Percentiles rank a stretch among this genome's conserved stretches.
phyloP scores from a whole-genome alignment of 2,113 vertebrate species.

The Orientallactaga bullata region DNA sequence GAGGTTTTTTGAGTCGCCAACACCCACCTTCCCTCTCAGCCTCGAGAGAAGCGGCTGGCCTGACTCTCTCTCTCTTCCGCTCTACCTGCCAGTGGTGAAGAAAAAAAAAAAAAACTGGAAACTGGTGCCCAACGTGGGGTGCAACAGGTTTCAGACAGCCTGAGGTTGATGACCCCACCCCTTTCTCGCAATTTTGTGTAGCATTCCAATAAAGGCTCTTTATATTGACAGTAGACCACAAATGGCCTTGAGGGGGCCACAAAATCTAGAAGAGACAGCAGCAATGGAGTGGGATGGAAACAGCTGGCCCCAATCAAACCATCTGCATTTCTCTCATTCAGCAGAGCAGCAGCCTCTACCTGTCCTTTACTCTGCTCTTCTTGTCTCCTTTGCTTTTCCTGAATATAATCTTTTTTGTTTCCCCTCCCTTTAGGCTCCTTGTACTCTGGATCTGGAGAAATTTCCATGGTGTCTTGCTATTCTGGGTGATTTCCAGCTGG shows the following conservation, averaged over 20 bases:
- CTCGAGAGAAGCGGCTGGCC: too few species aligned
- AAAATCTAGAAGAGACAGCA: slow-evolving; percentile 93
- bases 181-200: slow-evolving; percentile 95
- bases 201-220: slow-evolving; percentile 97
- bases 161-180: slow-evolving; percentile 93
- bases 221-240: slow-evolving; percentile 96
- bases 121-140: too few species aligned
- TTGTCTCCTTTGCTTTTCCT: slow-evolving; percentile 91
- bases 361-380: slow-evolving; percentile 94
- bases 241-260: slow-evolving; percentile 97
- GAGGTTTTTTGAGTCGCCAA: too few species aligned
- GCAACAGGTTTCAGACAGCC: too few species aligned
- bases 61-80: too few species aligned
- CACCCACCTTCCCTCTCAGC: too few species aligned
- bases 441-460: slow-evolving; percentile 73
- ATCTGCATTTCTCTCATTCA: slow-evolving; percentile 93
- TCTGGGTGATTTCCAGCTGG: slow-evolving; percentile 76
- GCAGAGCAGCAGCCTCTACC: slow-evolving; percentile 89
- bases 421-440: slow-evolving; percentile 86
- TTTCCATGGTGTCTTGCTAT: slow-evolving; percentile 83
- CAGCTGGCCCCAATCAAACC: slow-evolving; percentile 96
- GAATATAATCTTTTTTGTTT: slow-evolving; percentile 87
- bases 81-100: too few species aligned
- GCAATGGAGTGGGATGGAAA: slow-evolving; percentile 92
- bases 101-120: too few species aligned